These are phyloP conservation scores for Calephelis virginiensis DNA, from an alignment of 1,140 invertebrate species.

Conservation along the genomic window DNA sequence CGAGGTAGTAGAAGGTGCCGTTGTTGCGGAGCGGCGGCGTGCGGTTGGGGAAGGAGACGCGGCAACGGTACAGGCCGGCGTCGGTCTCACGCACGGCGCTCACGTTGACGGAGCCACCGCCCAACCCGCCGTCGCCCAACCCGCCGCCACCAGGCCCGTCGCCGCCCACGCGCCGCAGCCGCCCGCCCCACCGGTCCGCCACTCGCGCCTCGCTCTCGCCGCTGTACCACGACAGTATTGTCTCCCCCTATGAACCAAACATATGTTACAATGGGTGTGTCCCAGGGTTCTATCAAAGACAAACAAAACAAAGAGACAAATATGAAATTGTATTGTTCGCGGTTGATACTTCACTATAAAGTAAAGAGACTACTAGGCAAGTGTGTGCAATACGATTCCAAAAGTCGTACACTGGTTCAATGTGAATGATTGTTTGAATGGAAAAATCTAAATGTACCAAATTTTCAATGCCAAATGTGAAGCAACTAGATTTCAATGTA, in stretches of 20 bases:
- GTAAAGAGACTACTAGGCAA: no score
- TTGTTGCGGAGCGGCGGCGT: conserved; percentile 89
- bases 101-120: conserved; percentile 91
- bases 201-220: conserved; percentile 78
- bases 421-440: no score
- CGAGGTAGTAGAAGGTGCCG: conserved; percentile 92
- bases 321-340: no score
- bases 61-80: conserved; percentile 95
- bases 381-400: no score
- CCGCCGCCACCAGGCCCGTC: conserved; percentile 87
- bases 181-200: conserved; percentile 85
- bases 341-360: no score
- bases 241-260: conserved; percentile 79
- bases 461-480: no score
- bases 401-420: no score
- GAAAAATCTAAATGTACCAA: no score
- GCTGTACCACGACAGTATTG: conserved; percentile 90
- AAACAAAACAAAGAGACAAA: no score
- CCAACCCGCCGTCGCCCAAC: conserved; percentile 79
- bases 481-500: no score
- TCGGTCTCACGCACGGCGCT: conserved; percentile 93
- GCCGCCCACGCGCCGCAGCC: conserved; percentile 79
- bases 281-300: no score
- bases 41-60: conserved; percentile 92
- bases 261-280: no score